A percentile compares a stretch with the other conserved stretches of the same genome.
phyloP scores from a whole-genome alignment of 2,888 invertebrate species.

The Catocala sponsa region DNA sequence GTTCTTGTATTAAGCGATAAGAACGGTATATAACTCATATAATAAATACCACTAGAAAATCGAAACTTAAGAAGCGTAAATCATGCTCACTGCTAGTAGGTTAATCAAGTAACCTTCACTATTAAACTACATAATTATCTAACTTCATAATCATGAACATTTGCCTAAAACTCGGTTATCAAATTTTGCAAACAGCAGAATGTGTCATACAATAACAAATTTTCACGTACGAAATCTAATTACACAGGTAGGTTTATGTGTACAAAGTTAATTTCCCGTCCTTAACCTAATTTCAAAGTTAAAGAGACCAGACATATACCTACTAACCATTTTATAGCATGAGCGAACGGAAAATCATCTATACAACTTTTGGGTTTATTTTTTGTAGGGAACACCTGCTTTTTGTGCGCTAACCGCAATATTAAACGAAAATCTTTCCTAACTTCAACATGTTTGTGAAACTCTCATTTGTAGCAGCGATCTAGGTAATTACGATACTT shows the following conservation, averaged over 20 bases:
- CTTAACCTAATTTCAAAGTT: slow-evolving; percentile 60
- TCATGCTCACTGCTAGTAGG: neutral
- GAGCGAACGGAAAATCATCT: slow-evolving; percentile 23
- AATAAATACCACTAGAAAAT: neutral
- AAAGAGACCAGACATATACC: slow-evolving; percentile 36
- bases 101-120: neutral
- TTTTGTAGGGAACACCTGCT: slow-evolving; percentile 38
- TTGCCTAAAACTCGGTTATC: slow-evolving; percentile 6
- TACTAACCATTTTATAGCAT: slow-evolving; percentile 45
- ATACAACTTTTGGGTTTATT: slow-evolving; percentile 7
- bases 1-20: too few relatives aligned
- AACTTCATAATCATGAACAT: slow-evolving; percentile 5
- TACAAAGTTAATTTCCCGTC: slow-evolving; percentile 50
- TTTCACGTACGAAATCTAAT: slow-evolving; percentile 24
- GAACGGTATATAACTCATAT: too few relatives aligned
- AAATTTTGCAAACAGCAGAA: slow-evolving; percentile 8
- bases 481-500: neutral
- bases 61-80: neutral
- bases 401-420: slow-evolving; percentile 3
- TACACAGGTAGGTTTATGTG: slow-evolving; percentile 34
- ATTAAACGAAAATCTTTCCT: neutral
- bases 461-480: neutral
- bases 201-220: slow-evolving; percentile 8
- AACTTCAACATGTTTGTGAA: slow-evolving; percentile 1
- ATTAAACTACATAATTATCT: neutral